Evolutionary conservation across 2,888 invertebrate genomes (phyloP).

Genomic region (Perizoma affinitatum): DNA sequence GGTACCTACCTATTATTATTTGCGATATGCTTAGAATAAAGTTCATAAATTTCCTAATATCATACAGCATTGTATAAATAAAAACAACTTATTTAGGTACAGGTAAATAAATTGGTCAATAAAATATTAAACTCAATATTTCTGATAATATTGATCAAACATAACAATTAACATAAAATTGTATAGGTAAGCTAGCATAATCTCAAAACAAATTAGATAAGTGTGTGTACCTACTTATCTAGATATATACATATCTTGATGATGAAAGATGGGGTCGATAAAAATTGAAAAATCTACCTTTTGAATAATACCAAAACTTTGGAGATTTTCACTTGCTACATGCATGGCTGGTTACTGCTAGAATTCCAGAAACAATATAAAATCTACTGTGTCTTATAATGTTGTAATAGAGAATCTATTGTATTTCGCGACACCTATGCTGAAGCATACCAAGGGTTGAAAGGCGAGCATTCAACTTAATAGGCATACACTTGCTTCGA

Average conservation of each 20-base stretch:
- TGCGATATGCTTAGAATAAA: slow-evolving; percentile 69
- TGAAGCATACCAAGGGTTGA: too few relatives aligned
- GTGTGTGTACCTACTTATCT: slow-evolving; percentile 55
- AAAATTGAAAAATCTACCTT: slow-evolving; percentile 15
- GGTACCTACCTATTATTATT: slow-evolving; percentile 45
- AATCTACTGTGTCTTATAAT: too few relatives aligned
- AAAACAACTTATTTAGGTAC: slow-evolving; percentile 65
- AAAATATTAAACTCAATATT: slow-evolving; percentile 66
- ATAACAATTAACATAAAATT: slow-evolving; percentile 76
- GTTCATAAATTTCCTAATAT: slow-evolving; percentile 71
- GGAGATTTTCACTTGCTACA: background rate
- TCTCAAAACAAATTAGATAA: slow-evolving; percentile 63
- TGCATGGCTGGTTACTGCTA: background rate
- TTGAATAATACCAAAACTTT: slow-evolving; percentile 12
- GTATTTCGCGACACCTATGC: too few relatives aligned
- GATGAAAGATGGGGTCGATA: slow-evolving; percentile 31
- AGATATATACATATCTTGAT: slow-evolving; percentile 32
- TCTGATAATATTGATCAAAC: slow-evolving; percentile 72
- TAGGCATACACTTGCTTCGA: slow-evolving; percentile 45
- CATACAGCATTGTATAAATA: slow-evolving; percentile 68
- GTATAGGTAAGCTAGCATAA: slow-evolving; percentile 60
- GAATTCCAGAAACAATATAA: too few relatives aligned
- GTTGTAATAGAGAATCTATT: too few relatives aligned
- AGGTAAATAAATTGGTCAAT: slow-evolving; percentile 67
- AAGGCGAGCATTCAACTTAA: slow-evolving; percentile 45